Conservation (phyloP, 2,797 vertebrate species). For the Tympanoctomys barrerae region DNA sequence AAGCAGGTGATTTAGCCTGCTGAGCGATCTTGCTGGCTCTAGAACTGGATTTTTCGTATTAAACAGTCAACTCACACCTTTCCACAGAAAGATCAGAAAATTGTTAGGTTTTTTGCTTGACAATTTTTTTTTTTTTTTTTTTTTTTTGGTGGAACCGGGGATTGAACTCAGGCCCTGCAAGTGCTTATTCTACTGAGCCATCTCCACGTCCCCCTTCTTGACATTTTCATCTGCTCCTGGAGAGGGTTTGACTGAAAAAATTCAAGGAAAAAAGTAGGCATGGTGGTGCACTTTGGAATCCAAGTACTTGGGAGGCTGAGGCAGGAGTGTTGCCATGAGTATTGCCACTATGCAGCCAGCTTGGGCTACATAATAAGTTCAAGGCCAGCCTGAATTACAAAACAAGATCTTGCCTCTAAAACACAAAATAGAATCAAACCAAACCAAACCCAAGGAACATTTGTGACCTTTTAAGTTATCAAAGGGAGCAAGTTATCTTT, state of each 20-base stretch:
- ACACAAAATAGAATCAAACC: background rate
- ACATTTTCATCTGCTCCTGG: constrained; percentile 2
- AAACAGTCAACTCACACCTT: constrained; percentile 34
- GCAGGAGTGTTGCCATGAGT: too few relatives aligned
- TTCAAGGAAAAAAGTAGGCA: background rate
- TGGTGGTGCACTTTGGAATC: background rate
- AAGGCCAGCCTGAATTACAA: background rate
- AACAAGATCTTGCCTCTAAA: background rate
- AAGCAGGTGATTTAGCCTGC: too few relatives aligned
- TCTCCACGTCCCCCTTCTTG: background rate
- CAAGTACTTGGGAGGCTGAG: background rate
- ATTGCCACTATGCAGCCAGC: background rate
- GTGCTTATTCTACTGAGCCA: too few relatives aligned
- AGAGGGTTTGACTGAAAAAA: constrained; percentile 35
- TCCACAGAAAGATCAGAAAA: constrained; percentile 24
- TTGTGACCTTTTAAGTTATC: background rate
- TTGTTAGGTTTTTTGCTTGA: background rate
- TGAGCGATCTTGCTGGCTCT: too few relatives aligned
- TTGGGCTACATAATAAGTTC: background rate
- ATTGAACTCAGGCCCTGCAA: too few relatives aligned
- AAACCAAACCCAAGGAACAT: background rate
- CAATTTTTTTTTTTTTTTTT: too few relatives aligned
- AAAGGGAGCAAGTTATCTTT: constrained; percentile 58
- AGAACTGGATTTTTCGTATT: background rate
- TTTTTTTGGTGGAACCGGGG: too few relatives aligned